Evolutionary conservation across 2,113 vertebrate genomes (phyloP), one percentile per base, ranked within the genome.

Genomic region (Rissa tridactyla): DNA sequence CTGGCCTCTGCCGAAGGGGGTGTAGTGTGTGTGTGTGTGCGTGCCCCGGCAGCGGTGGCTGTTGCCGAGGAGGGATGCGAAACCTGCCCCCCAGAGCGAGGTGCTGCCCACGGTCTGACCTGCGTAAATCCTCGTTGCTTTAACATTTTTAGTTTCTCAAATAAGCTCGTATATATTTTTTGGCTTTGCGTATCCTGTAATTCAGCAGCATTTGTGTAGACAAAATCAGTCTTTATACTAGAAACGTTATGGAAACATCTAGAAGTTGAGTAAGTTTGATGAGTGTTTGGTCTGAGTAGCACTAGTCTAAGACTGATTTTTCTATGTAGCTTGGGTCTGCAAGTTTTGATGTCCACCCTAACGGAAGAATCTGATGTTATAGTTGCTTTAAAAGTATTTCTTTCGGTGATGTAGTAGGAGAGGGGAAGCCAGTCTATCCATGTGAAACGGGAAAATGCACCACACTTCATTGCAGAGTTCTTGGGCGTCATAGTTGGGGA

Each of bases 161-260:
- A 23, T 10, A 16, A 20, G 2, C 5, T 34, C 4, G 0, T 17
- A 0, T 5, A 0, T 34, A 0, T 7, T 44, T 47, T n/a, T 15
- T 13, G 13, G 1, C 1, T 34, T 26, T 23, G 5, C 4, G 5
- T 22, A 1, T 15, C 40, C 6, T 32, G 21, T 16, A 17, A 21
- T 42, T 44, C 6, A 13, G 61, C n/a, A 42, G 55, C 7, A 3
- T 11, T 66, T 51, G 13, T 6, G 0, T 6, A 10, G 51, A 4
- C 6, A 3, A 38, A 58, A 2, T 15, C n/a, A 19, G 2, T 47
- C 30, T 9, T 20, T 71, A 1, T 1, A 8, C 29, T 55, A 13
- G 8, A 64, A 34, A 22, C 4, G 3, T 26, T 23, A 18, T 4
- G 42, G 47, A 22, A 75, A 34, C 44, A 29, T 36, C 27, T 15